phyloP scores from a whole-genome alignment of 2,113 vertebrate species.

The Microcebus jonahi region DNA sequence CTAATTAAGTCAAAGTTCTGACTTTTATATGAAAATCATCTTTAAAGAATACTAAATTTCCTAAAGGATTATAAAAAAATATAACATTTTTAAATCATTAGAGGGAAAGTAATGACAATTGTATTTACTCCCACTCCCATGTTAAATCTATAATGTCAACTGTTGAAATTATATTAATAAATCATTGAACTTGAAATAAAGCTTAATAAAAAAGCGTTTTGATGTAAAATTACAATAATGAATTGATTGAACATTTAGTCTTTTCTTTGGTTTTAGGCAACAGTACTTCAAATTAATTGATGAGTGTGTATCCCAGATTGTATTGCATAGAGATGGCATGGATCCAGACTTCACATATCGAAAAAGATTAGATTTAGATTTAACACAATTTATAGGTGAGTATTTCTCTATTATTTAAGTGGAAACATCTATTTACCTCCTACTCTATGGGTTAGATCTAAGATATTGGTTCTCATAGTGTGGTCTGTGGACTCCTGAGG shows the following conservation, averaged over 20 bases:
- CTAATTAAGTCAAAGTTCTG: constrained; percentile 15
- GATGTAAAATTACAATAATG: neutral
- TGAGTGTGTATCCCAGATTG: constrained; percentile 97
- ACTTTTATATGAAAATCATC: neutral
- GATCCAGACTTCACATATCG: constrained; percentile 98
- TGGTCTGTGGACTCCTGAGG: neutral
- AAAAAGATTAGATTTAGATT: constrained; percentile 95
- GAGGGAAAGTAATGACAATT: neutral
- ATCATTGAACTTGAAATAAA: constrained; percentile 1
- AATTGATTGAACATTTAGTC: constrained; percentile 13
- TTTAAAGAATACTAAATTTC: neutral
- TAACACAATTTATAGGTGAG: constrained; percentile 95
- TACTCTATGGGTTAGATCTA: neutral
- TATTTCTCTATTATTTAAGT: constrained; percentile 47
- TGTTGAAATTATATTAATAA: constrained; percentile 5
- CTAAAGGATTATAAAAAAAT: neutral
- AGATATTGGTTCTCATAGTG: neutral
- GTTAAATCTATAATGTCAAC: neutral
- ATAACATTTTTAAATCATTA: neutral
- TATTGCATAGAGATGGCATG: constrained; percentile 94
- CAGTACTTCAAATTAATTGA: constrained; percentile 99
- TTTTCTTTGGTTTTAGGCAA: constrained; percentile 86
- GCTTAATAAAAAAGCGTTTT: neutral
- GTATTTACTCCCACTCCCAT: neutral
- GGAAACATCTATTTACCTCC: neutral